These are phyloP conservation scores for Argynnis bischoffii DNA, from an alignment of 2,888 invertebrate genomes.

Conservation along the genomic window DNA sequence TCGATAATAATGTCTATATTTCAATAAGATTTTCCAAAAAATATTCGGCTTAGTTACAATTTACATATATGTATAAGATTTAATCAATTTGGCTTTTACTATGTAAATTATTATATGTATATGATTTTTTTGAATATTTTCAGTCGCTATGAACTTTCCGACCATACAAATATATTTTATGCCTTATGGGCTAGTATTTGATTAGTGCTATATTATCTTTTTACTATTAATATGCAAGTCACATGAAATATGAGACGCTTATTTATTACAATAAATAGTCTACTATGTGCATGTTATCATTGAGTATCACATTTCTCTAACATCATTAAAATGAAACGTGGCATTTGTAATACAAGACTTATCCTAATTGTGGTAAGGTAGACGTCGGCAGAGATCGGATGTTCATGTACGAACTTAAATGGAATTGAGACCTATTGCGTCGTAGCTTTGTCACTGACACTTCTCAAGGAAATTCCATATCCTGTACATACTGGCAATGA, in stretches of 20 bases:
- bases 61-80: too few species aligned
- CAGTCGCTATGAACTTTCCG: too few species aligned
- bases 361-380: conserved; percentile 27
- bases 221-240: neutral
- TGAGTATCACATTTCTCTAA: conserved; percentile 19
- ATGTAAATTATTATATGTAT: too few species aligned
- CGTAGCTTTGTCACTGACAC: conserved; percentile 24
- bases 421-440: conserved; percentile 1
- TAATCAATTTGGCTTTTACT: too few species aligned
- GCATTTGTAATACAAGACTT: conserved; percentile 17
- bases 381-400: conserved; percentile 24
- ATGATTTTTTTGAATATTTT: too few species aligned
- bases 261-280: conserved; percentile 14
- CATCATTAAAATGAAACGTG: conserved; percentile 22
- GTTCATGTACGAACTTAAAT: neutral
- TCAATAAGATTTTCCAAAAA: too few species aligned
- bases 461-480: conserved; percentile 35
- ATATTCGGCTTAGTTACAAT: too few species aligned
- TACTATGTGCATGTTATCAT: conserved; percentile 6
- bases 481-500: conserved; percentile 40
- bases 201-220: too few species aligned
- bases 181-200: too few species aligned
- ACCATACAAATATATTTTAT: too few species aligned
- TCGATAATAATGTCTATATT: too few species aligned
- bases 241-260: conserved; percentile 10